Conservation (phyloP, 2,113 vertebrate species). For the Connochaetes taurinus region DNA sequence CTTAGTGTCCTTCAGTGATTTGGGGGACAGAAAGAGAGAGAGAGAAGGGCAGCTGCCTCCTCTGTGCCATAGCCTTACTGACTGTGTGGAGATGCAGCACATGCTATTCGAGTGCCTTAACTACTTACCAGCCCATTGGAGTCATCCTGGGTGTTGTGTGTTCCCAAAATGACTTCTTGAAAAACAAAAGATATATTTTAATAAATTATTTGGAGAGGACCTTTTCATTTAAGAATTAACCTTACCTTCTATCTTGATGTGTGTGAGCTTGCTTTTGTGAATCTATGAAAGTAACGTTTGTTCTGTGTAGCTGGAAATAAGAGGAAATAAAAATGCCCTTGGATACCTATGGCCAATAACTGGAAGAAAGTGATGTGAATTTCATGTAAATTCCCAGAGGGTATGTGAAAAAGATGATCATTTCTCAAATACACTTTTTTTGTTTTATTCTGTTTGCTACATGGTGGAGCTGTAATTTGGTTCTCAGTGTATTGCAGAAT, state of each 20-base stretch:
- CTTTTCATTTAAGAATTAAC: slow-evolving; percentile 84
- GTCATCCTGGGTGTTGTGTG: slow-evolving; percentile 75
- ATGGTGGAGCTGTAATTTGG: slow-evolving; percentile 59
- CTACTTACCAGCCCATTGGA: slow-evolving; percentile 89
- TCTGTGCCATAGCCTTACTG: slow-evolving; percentile 78
- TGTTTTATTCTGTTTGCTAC: slow-evolving; percentile 42
- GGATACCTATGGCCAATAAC: slow-evolving; percentile 81
- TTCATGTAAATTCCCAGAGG: slow-evolving; percentile 66
- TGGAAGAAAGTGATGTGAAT: slow-evolving; percentile 83
- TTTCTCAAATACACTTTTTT: slow-evolving; percentile 61
- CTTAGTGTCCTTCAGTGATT: not conserved
- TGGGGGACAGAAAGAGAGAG: not conserved
- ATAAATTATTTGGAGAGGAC: slow-evolving; percentile 86
- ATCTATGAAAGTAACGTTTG: slow-evolving; percentile 80
- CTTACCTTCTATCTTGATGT: slow-evolving; percentile 79
- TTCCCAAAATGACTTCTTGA: slow-evolving; percentile 75
- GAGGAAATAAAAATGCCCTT: slow-evolving; percentile 61
- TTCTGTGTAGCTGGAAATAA: slow-evolving; percentile 82
- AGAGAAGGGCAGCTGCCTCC: slow-evolving; percentile 56
- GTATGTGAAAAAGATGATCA: slow-evolving; percentile 49
- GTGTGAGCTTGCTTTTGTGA: slow-evolving; percentile 79
- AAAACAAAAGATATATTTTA: slow-evolving; percentile 77
- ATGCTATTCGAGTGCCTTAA: slow-evolving; percentile 93
- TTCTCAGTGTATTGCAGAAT: slow-evolving; percentile 48
- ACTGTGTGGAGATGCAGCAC: slow-evolving; percentile 62